A percentile compares a stretch with the other conserved stretches of the same genome.
Conservation (phyloP, 2,888 invertebrate species). For the Leucophora obtusa region DNA sequence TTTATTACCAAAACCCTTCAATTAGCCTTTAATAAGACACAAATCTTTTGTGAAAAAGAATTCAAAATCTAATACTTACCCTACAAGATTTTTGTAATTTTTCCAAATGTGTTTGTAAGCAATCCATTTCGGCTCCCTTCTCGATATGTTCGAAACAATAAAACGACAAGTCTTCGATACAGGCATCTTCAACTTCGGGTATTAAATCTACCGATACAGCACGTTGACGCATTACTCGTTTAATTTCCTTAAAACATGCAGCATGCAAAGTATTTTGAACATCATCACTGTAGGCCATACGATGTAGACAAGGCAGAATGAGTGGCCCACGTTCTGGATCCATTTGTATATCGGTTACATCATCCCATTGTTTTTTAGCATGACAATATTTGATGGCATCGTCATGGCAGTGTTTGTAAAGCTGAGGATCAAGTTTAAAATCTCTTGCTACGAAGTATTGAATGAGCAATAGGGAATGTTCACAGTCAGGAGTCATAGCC, state of each 20-base stretch:
- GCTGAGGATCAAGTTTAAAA: slow-evolving; percentile 92
- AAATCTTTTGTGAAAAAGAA: too few relatives aligned
- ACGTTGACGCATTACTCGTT: slow-evolving; percentile 94
- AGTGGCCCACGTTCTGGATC: slow-evolving; percentile 90
- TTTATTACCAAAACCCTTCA: too few relatives aligned
- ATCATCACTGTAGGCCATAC: slow-evolving; percentile 81
- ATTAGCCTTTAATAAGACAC: too few relatives aligned
- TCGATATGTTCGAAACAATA: slow-evolving; percentile 91
- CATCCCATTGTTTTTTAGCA: slow-evolving; percentile 88
- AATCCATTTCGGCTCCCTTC: slow-evolving; percentile 94
- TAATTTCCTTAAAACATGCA: slow-evolving; percentile 85
- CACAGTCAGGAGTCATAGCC: slow-evolving; percentile 91
- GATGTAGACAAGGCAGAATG: slow-evolving; percentile 94
- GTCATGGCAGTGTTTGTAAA: slow-evolving; percentile 91
- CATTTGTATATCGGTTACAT: slow-evolving; percentile 81
- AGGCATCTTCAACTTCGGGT: slow-evolving; percentile 95
- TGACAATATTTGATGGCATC: slow-evolving; percentile 92
- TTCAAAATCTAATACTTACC: slow-evolving; percentile 74
- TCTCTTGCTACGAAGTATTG: slow-evolving; percentile 98
- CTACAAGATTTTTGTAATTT: slow-evolving; percentile 85
- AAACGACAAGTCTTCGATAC: slow-evolving; percentile 90
- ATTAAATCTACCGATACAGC: slow-evolving; percentile 95
- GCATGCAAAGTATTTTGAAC: slow-evolving; percentile 80
- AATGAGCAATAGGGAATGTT: slow-evolving; percentile 94
- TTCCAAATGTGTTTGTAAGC: slow-evolving; percentile 92